Evolutionary conservation across 2,888 invertebrate genomes (phyloP).

Genomic region (Lasioglossum calceatum): DNA sequence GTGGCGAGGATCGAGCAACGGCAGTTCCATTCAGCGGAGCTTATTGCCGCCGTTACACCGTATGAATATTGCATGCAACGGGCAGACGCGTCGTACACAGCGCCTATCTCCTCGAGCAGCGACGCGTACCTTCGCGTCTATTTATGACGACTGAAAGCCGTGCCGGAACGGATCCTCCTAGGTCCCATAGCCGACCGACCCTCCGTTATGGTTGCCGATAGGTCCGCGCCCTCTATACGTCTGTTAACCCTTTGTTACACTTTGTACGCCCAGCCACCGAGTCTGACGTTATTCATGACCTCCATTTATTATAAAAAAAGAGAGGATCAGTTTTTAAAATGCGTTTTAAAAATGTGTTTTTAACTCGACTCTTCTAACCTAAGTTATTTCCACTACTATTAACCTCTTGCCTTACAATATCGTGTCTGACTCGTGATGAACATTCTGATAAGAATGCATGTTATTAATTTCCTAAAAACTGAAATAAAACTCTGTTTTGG

Average conservation of each 20-base stretch:
- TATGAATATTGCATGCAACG: slow-evolving; percentile 55
- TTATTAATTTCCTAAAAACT: too few relatives aligned
- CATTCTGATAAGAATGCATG: too few relatives aligned
- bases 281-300: background rate
- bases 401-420: too few relatives aligned
- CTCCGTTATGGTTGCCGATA: background rate
- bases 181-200: background rate
- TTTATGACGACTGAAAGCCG: slow-evolving; percentile 21
- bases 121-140: slow-evolving; percentile 29
- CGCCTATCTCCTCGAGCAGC: slow-evolving; percentile 22
- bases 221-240: background rate
- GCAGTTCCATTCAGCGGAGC: slow-evolving; percentile 56
- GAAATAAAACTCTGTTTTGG: too few relatives aligned
- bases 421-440: too few relatives aligned
- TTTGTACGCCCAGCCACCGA: background rate
- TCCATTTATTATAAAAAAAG: background rate
- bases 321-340: background rate
- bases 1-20: slow-evolving; percentile 37
- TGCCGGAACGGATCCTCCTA: background rate
- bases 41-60: slow-evolving; percentile 56
- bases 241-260: background rate
- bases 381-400: too few relatives aligned
- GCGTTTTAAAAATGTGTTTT: background rate
- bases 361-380: too few relatives aligned
- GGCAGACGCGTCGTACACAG: slow-evolving; percentile 32